Percentiles rank a stretch among this genome's conserved stretches.
Conservation (phyloP, 2,113 vertebrate species). For the Gracilinanus agilis region DNA sequence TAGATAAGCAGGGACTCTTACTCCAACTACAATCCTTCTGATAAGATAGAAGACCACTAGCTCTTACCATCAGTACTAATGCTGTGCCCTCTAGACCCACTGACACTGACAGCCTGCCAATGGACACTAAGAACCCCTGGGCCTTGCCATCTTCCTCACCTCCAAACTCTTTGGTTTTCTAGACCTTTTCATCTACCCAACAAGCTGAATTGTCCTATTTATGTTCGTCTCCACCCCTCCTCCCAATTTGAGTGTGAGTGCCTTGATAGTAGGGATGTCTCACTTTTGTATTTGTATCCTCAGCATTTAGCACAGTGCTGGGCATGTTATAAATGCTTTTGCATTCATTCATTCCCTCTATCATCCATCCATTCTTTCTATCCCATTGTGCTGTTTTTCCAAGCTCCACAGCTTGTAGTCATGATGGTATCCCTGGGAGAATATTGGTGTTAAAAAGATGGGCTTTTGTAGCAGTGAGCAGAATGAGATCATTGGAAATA, state of each 20-base stretch:
- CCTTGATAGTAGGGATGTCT: not conserved
- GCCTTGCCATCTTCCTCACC: not conserved
- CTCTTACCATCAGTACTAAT: too few species aligned
- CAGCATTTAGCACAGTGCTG: not conserved
- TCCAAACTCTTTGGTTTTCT: not conserved
- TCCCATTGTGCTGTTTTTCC: not conserved
- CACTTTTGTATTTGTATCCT: not conserved
- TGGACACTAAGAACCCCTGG: not conserved
- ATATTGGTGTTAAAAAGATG: not conserved
- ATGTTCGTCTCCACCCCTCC: not conserved
- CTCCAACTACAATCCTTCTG: not conserved
- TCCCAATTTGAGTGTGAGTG: not conserved
- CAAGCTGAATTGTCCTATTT: not conserved
- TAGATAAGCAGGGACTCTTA: not conserved
- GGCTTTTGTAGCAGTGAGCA: not conserved
- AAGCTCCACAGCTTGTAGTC: not conserved
- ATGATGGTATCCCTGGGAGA: not conserved
- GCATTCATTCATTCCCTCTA: not conserved
- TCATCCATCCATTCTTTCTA: not conserved
- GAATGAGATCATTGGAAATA: constrained; percentile 1
- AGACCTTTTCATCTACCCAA: not conserved
- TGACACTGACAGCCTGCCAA: not conserved
- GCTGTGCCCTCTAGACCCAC: not conserved
- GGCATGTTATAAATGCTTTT: not conserved
- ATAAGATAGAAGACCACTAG: too few species aligned